Conservation (phyloP, 2,113 vertebrate species). For the Dicaeum eximium region DNA sequence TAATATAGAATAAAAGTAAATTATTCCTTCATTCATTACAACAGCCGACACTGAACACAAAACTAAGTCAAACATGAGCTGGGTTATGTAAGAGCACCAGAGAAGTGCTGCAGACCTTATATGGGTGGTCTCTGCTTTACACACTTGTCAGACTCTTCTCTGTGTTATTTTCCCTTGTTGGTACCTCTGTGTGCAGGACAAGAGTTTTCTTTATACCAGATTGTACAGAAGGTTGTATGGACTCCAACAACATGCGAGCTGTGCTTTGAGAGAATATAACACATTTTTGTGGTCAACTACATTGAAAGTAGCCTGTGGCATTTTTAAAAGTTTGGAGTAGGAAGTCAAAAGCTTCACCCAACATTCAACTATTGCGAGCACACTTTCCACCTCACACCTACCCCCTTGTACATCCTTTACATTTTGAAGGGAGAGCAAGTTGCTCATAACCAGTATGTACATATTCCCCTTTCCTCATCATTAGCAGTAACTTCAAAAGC, state of each 20-base stretch:
- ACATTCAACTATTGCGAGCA: background rate
- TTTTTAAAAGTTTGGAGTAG: background rate
- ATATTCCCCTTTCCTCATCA: background rate
- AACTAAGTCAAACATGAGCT: background rate
- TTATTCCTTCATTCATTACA: background rate
- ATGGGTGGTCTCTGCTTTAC: accelerated
- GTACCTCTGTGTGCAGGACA: accelerated
- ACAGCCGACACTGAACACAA: background rate
- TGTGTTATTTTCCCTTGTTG: background rate
- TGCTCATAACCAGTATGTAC: accelerated
- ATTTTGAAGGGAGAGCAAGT: background rate
- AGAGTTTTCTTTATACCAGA: accelerated
- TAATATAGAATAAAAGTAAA: background rate
- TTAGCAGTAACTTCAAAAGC: background rate
- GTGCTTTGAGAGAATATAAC: background rate
- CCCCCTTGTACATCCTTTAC: background rate
- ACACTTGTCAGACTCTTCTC: background rate
- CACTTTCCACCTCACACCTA: background rate
- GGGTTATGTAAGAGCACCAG: background rate
- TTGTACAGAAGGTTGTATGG: background rate
- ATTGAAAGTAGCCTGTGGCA: background rate
- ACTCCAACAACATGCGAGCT: background rate
- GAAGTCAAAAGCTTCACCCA: background rate
- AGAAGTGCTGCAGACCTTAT: background rate
- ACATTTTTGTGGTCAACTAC: background rate